These are phyloP conservation scores for Ferdinandea cuprea DNA, from an alignment of 2,888 invertebrate genomes.

Conservation along the genomic window DNA sequence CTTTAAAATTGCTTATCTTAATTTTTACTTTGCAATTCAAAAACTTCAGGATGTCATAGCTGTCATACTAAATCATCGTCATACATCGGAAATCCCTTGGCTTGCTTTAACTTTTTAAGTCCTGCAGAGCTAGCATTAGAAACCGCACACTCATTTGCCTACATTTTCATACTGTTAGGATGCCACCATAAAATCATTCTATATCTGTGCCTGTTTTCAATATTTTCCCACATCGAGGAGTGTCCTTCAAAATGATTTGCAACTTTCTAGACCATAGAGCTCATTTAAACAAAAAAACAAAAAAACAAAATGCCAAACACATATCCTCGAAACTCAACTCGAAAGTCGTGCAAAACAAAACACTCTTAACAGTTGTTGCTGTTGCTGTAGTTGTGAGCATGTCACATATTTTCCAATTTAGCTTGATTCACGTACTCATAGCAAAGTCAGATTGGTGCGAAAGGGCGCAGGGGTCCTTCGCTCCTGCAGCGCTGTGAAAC, in stretches of 20 bases:
- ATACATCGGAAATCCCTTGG: no score
- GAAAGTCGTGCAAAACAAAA: constrained; percentile 52
- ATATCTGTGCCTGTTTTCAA: constrained; percentile 7
- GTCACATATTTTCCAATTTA: constrained; percentile 61
- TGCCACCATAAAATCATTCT: constrained; percentile 1
- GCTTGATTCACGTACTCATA: constrained; percentile 59
- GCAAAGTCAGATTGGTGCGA: no score
- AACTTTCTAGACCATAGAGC: constrained; percentile 6
- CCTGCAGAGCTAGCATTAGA: not conserved
- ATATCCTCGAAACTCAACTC: constrained; percentile 39
- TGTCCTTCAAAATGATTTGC: constrained; percentile 49
- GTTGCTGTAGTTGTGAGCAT: not conserved
- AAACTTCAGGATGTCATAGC: no score
- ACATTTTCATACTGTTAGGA: not conserved
- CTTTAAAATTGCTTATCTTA: no score
- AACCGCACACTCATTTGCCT: not conserved
- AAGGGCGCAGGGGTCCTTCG: no score
- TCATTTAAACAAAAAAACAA: constrained; percentile 10
- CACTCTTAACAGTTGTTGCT: no score
- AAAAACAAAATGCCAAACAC: constrained; percentile 30
- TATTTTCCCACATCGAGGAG: constrained; percentile 14
- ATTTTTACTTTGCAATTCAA: no score
- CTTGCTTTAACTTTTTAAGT: no score
- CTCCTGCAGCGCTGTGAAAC: constrained; percentile 45
- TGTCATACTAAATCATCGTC: no score